phyloP scores from a whole-genome alignment of 1,140 invertebrate genomes.

The Doryteuthis pealeii region DNA sequence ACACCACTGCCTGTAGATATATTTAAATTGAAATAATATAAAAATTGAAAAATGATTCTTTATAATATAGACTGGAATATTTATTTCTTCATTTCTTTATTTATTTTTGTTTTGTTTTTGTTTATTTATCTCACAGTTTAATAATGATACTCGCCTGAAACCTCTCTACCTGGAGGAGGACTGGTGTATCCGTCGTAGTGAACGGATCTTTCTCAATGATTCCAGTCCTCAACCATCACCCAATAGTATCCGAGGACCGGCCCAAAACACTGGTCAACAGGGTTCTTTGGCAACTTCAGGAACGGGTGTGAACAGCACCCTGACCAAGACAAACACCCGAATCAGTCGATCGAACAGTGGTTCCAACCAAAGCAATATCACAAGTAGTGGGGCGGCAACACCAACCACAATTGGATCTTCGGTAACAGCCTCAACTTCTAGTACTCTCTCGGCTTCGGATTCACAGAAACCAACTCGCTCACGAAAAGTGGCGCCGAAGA shows the following conservation, averaged over 20 bases:
- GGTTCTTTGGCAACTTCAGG: not conserved
- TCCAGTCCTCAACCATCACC: conserved; percentile 53
- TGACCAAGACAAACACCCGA: not conserved
- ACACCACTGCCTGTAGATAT: too few relatives aligned
- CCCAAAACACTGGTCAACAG: not conserved
- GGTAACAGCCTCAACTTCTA: not conserved
- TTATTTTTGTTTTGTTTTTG: too few relatives aligned
- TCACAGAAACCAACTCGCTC: conserved; percentile 24
- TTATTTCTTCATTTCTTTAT: too few relatives aligned
- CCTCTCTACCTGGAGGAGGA: conserved; percentile 55
- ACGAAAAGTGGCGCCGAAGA: conserved; percentile 42
- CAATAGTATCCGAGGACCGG: conserved; percentile 16
- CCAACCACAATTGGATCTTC: conserved; percentile 14
- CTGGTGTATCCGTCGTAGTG: conserved; percentile 58
- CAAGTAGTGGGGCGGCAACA: conserved; percentile 18
- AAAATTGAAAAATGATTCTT: too few relatives aligned
- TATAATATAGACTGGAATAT: too few relatives aligned
- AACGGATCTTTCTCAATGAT: conserved; percentile 61
- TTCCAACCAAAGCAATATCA: conserved; percentile 14
- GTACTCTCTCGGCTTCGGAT: not conserved
- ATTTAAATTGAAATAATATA: too few relatives aligned
- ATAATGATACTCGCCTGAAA: conserved; percentile 36
- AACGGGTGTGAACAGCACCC: not conserved
- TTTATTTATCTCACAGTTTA: conserved; percentile 33
- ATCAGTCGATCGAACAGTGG: not conserved